Conservation (phyloP, 2,797 vertebrate genomes). For the Cryptoblepharus egeriae region DNA sequence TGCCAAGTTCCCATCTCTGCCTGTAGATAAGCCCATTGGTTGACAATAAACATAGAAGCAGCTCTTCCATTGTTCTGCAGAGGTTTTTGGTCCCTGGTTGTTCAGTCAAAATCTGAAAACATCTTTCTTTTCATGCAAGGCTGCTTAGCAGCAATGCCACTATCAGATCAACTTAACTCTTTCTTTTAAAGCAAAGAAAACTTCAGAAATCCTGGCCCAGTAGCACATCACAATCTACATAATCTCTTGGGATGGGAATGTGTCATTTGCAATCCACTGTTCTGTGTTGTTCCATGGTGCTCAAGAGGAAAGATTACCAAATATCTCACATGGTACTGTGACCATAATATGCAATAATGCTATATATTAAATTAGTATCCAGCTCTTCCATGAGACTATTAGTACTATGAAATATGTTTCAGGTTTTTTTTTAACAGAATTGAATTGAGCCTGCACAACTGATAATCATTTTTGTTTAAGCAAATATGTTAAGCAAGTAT, state of each 20-base stretch:
- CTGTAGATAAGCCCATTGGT: too few relatives aligned
- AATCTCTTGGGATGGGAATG: not conserved
- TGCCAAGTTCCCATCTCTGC: too few relatives aligned
- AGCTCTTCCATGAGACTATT: not conserved
- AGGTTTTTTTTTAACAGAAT: not conserved
- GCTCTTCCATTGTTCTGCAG: too few relatives aligned
- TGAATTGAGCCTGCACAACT: not conserved
- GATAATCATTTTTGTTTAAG: not conserved
- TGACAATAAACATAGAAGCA: too few relatives aligned
- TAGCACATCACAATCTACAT: not conserved
- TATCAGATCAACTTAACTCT: conserved; percentile 4
- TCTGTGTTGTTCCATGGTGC: not conserved
- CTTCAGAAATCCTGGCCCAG: not conserved
- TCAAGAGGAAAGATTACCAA: not conserved
- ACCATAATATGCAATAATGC: not conserved
- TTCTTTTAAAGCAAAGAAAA: not conserved
- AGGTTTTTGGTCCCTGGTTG: not conserved
- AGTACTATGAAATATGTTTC: not conserved
- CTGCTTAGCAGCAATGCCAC: not conserved
- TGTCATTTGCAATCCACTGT: not conserved
- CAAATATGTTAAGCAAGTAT: not conserved
- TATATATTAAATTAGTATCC: not conserved
- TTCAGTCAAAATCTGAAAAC: conserved; percentile 15
- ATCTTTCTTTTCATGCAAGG: conserved; percentile 31
- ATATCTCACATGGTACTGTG: not conserved